Conservation (phyloP, 1,140 invertebrate species). For the Periplaneta americana region DNA sequence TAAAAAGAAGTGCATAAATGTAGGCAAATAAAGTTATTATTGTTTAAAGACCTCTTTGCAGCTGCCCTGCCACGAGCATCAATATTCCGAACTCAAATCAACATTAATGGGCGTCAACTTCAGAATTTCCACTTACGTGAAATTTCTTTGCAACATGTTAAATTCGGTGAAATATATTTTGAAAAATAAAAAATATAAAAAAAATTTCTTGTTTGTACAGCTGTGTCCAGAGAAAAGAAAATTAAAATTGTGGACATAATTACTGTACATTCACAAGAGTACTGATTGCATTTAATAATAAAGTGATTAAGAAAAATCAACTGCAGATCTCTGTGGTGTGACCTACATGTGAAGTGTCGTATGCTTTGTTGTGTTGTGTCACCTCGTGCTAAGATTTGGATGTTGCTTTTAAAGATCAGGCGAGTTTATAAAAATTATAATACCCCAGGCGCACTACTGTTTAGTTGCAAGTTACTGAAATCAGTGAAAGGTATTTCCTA, state of each 20-base stretch:
- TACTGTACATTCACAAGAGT: not conserved
- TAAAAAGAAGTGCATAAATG: constrained; percentile 15
- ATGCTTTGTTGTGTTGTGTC: not conserved
- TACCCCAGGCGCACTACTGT: not conserved
- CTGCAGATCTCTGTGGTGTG: not conserved
- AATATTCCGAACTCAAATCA: not conserved
- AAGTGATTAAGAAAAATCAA: too few species aligned
- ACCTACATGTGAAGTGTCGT: not conserved
- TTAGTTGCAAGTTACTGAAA: not conserved
- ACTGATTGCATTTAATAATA: not conserved
- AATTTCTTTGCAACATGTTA: not conserved
- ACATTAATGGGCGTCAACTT: not conserved
- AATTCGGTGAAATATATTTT: not conserved
- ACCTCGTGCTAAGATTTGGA: not conserved
- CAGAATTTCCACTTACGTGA: not conserved
- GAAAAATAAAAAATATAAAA: too few species aligned
- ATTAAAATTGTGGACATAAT: not conserved
- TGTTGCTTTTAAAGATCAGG: not conserved
- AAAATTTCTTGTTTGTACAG: not conserved
- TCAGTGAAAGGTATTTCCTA: not conserved
- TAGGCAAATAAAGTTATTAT: not conserved
- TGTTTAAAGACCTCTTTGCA: not conserved
- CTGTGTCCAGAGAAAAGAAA: not conserved
- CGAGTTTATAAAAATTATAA: not conserved
- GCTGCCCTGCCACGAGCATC: not conserved